Evolutionary conservation across 2,888 invertebrate species (phyloP), one percentile per base, ranked within the genome.

Genomic region (Julus scanicus): DNA sequence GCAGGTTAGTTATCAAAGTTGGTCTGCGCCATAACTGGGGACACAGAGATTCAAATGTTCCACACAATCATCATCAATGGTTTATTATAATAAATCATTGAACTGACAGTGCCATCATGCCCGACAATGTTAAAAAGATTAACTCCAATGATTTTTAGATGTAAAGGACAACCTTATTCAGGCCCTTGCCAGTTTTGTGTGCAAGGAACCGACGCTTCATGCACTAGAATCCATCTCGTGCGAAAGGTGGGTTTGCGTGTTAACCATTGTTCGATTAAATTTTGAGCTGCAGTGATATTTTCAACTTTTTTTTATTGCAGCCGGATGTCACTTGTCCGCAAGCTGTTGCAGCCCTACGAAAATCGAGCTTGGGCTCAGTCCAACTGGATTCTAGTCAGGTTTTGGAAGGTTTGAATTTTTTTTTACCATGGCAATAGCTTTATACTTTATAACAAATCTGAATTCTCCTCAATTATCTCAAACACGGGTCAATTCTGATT

Each of bases 341-440:
- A 95, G 88, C 92, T 97, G 89, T 92, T 97, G 40, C 94, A 95
- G 9, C 96, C 96, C 0, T 96, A 96, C 91, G 96, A 96, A 92
- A 96, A 96, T 92, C 93, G 96, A 57, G 95, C 96, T 95, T 92
- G 93, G 93, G 96, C 96, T 20, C 96, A 96, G 91, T 96, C 95
- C 87, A 97, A 97, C 93, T 97, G 96, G 96, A 94, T 97, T 89
- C 93, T 97, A 71, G 94, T 96, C 29, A 93, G 96, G 87, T 95
- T 97, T 91, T 97, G 97, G 97, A 95, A 96, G 83, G 83, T 83
- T 8, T 40, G 20, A 85, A 85, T 85, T n/a, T 85, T 85, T 29
- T 5, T 71, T 88, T 80, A 20, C 29, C 80, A 80, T 80, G 13
- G 92, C 29, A 5, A 80, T 80, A n/a, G n/a, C n/a, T n/a, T n/a